A percentile compares a stretch with the other conserved stretches of the same genome.
Conservation (phyloP, 2,888 invertebrate genomes). For the Acleris emargana region DNA sequence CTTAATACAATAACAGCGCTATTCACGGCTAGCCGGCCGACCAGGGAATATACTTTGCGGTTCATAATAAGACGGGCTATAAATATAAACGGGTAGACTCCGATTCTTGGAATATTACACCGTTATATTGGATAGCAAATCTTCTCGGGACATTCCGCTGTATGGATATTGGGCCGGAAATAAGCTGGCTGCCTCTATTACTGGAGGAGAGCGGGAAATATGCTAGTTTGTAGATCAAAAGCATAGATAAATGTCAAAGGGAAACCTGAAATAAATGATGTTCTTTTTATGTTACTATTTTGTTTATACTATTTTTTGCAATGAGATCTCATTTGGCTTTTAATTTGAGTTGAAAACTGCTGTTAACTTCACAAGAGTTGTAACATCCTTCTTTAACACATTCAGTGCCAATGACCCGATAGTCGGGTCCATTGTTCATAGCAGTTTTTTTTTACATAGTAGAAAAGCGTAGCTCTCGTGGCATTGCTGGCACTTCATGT, state of each 20-base stretch:
- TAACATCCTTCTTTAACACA: too few species aligned
- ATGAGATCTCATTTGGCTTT: too few species aligned
- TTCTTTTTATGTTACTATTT: too few species aligned
- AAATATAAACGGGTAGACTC: slow-evolving; percentile 54
- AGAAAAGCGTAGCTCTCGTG: too few species aligned
- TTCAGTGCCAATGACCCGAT: too few species aligned
- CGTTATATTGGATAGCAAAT: slow-evolving; percentile 23
- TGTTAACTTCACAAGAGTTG: too few species aligned
- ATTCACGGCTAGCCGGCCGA: slow-evolving; percentile 13
- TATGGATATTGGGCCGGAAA: slow-evolving; percentile 18
- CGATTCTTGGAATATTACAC: slow-evolving; percentile 43
- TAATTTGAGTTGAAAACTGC: too few species aligned
- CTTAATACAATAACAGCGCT: slow-evolving; percentile 21
- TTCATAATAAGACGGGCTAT: slow-evolving; percentile 59
- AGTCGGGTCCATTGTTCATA: too few species aligned
- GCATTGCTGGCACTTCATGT: too few species aligned
- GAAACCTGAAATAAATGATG: neutral
- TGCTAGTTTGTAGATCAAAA: neutral
- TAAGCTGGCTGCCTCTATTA: slow-evolving; percentile 6
- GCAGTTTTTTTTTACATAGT: too few species aligned
- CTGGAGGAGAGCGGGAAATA: neutral
- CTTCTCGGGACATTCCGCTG: slow-evolving; percentile 16
- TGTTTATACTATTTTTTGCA: too few species aligned
- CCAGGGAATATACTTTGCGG: slow-evolving; percentile 41
- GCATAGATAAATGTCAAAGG: neutral